Base-by-base conservation (phyloP, 2,797 vertebrate species). In the Chelonia mydas region DNA sequence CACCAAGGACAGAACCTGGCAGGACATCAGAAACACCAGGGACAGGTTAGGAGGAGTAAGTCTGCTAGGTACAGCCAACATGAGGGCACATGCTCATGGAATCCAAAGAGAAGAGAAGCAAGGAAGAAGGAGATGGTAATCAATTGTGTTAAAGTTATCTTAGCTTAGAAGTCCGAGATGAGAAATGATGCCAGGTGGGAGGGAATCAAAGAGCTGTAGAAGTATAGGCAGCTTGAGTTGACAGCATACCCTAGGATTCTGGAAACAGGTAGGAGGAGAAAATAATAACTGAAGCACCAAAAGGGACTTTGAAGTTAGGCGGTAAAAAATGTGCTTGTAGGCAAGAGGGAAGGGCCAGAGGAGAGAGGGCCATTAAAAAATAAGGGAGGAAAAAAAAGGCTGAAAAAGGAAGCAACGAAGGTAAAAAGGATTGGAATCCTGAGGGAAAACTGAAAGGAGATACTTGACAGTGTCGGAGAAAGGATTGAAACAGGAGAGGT, bases 161-260 rank as follows among this genome's bases (percentile, higher is more conserved):
- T 59, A 59, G 27, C 28, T 59, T 81, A 79, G 57, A 59, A 31
- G 4, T 87, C 37, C 87, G 51, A 19, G 88, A 79, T 19, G 49
- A 81, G 88, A 91, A 89, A 89, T 0, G 2, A 91, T 89, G 92
- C 90, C 94, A 96, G 95, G 31, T n/a, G 94, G 96, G 91, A 95
- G 74, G 49, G 76, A 87, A 94, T 91, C 90, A 92, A 79, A 79
- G 13, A 90, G 88, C 84, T 81, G 95, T 1, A 0, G 89, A 94
- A 90, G 91, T 50, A 68, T 80, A 0, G 2, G 89, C 96, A 91
- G 79, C 59, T 90, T 86, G 51, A 10, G 31, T 91, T 96, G 92
- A 92, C 81, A 95, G 55, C 78, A n/a, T 95, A 78, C 68, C 86
- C 74, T 55, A 90, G 81, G 61, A 93, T 72, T 94, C 41, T 84